These are phyloP conservation scores for Calephelis virginiensis DNA, from an alignment of 1,140 invertebrate genomes.

Conservation along the genomic window DNA sequence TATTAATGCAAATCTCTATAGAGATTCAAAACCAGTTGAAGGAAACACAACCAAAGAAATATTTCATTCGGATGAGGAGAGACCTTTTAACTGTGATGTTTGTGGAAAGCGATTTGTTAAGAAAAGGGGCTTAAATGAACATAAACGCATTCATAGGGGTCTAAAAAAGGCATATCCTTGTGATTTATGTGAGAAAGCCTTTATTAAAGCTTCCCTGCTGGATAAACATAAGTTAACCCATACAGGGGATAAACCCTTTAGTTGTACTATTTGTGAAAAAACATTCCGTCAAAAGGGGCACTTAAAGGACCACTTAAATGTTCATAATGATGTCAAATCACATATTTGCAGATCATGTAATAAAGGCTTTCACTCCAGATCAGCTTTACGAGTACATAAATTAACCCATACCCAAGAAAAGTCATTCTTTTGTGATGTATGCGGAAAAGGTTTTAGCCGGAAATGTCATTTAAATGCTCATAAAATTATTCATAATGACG, in stretches of 20 bases:
- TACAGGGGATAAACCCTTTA: neutral
- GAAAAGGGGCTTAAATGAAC: neutral
- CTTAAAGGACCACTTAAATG: slow-evolving; percentile 1
- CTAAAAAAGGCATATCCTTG: neutral
- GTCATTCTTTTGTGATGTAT: neutral
- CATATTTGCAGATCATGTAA: neutral
- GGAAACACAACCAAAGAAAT: neutral
- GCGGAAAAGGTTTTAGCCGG: neutral
- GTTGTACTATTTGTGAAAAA: neutral
- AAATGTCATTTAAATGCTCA: slow-evolving; percentile 14
- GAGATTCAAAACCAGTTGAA: too few species aligned
- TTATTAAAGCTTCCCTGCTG: neutral
- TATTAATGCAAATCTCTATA: too few species aligned
- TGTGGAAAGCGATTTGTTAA: neutral
- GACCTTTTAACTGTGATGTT: neutral
- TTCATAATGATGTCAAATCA: slow-evolving; percentile 4
- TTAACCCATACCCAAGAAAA: neutral
- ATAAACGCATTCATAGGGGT: neutral
- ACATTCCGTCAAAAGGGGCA: slow-evolving; percentile 5
- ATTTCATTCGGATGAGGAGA: neutral
- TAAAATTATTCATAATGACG: neutral
- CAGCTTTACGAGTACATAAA: neutral
- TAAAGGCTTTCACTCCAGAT: slow-evolving; percentile 7
- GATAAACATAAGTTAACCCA: neutral
- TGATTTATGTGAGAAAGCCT: neutral